Percentiles rank a stretch among this genome's conserved stretches.
Conservation (phyloP, 2,113 vertebrate species). For the Tympanuchus pallidicinctus region DNA sequence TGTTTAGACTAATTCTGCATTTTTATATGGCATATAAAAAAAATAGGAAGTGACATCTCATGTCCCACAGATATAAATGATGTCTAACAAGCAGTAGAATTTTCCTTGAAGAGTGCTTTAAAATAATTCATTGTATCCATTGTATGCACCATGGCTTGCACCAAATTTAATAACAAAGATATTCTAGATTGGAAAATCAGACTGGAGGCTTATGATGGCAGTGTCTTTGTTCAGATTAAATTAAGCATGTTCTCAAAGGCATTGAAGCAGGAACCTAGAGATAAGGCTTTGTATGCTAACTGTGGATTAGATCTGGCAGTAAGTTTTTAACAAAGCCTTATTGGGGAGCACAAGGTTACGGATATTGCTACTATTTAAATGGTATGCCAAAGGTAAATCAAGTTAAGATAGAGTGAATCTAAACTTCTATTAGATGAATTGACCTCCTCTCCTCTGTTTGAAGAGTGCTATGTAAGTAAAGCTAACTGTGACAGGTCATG, state of each 20-base stretch:
- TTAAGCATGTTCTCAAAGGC: constrained; percentile 72
- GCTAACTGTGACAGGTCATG: background rate
- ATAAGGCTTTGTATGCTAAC: constrained; percentile 63
- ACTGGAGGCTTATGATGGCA: constrained; percentile 40
- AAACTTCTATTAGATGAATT: background rate
- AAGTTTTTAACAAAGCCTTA: constrained; percentile 51
- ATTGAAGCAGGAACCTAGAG: constrained; percentile 62
- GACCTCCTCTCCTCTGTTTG: background rate
- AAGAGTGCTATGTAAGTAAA: constrained; percentile 5
- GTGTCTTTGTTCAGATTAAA: constrained; percentile 73
- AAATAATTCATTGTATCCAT: constrained; percentile 30
- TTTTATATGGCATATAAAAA: background rate
- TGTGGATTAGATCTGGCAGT: constrained; percentile 57
- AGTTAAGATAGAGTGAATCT: constrained; percentile 30
- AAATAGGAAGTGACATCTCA: background rate
- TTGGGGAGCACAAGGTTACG: constrained; percentile 38
- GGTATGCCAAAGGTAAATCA: constrained; percentile 66
- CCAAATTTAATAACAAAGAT: constrained; percentile 64
- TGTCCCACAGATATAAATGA: background rate
- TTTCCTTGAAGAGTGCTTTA: background rate
- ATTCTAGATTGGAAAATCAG: constrained; percentile 41
- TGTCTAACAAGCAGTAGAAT: background rate
- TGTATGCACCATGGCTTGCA: constrained; percentile 7
- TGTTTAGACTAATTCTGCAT: background rate
- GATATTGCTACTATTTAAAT: constrained; percentile 34